Base-by-base conservation (phyloP, 2,113 vertebrate genomes). In the Cariama cristata region DNA sequence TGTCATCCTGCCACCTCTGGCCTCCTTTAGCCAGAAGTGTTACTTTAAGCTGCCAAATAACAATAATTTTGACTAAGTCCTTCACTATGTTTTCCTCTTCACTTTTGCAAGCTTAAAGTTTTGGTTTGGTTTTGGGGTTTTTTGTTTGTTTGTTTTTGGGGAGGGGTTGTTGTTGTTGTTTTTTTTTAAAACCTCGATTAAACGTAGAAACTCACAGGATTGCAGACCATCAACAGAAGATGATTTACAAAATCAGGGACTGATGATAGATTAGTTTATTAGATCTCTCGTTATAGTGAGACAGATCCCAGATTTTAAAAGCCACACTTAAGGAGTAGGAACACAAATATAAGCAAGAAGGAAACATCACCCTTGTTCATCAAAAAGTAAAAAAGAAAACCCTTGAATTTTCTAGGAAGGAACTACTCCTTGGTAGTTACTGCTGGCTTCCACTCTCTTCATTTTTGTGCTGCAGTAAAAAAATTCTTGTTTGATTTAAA, bases 401-500 rank as follows among this genome's bases (percentile, higher is more conserved):
- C 12, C 32, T 71, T 52, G 19, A 12, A 35, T 79, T 81, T 77
- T 47, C 47, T 32, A 42, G 40, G 49, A 56, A 64, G 62, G 30
- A 72, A 18, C 35, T 38, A 28, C 12, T 45, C 28, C 86, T 49
- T 42, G 22, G 26, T 20, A 85, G 60, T 23, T 40, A 59, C 35
- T 59, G 64, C 67, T 83, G 59, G 9, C 40, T 87, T 69, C 52
- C 22, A 66, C 45, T 30, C 30, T 33, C 14, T 8, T 74, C 77
- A 26, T n/a, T 66, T 83, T 80, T 69, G 38, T 0, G 0, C 53
- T 67, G 71, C 59, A 40, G 15, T 60, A 22, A n/a, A 77, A 86
- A 72, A 90, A 81, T 12, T 50, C 66, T 64, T 68, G 23, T 87
- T 82, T 94, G 69, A 87, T 85, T 95, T 82, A 86, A 93, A 92